phyloP scores from a whole-genome alignment of 2,797 vertebrate genomes.

The Gobionotothen gibberifrons region DNA sequence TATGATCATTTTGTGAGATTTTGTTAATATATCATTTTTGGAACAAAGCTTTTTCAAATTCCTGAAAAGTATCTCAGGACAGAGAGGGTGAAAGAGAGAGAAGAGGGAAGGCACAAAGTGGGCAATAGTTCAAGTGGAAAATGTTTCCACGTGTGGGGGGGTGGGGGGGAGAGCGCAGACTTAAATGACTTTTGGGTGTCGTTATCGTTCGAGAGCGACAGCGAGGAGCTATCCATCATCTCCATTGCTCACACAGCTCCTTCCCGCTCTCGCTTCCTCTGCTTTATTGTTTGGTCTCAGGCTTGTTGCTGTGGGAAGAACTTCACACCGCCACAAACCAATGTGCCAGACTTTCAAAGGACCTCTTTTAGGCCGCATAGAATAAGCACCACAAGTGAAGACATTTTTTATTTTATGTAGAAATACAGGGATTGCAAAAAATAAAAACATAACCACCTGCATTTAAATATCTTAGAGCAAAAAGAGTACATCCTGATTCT shows the following conservation, averaged over 20 bases:
- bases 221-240: slow-evolving; percentile 59
- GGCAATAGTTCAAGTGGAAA: slow-evolving; percentile 68
- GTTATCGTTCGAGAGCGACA: slow-evolving; percentile 43
- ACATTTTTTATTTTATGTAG: neutral
- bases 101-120: slow-evolving; percentile 55
- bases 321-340: slow-evolving; percentile 15
- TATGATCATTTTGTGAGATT: neutral
- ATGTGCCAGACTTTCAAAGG: neutral
- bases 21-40: slow-evolving; percentile 10
- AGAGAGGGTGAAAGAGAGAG: neutral
- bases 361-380: slow-evolving; percentile 8
- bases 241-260: slow-evolving; percentile 35
- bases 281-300: slow-evolving; percentile 30
- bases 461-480: neutral
- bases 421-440: neutral
- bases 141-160: slow-evolving; percentile 71
- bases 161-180: slow-evolving; percentile 37
- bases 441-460: neutral
- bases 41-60: slow-evolving; percentile 13
- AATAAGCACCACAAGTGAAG: neutral
- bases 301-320: slow-evolving; percentile 20
- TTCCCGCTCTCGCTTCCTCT: slow-evolving; percentile 29
- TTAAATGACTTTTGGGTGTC: slow-evolving; percentile 61
- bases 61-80: slow-evolving; percentile 1
- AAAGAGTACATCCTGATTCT: neutral